Percentiles rank a stretch among this genome's conserved stretches.
Conservation (phyloP, 2,888 invertebrate genomes). For the Atrina japonica region DNA sequence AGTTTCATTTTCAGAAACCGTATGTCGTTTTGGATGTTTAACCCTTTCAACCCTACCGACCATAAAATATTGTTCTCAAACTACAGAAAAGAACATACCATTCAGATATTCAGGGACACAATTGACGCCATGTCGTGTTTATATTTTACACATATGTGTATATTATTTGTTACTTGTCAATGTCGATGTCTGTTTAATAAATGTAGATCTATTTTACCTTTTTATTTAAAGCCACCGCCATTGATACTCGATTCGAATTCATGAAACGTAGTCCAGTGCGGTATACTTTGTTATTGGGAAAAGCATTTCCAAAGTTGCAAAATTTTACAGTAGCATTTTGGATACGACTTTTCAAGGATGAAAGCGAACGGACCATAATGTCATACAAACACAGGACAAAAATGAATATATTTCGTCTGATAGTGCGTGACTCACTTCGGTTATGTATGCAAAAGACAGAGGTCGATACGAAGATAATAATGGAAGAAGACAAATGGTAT, state of each 20-base stretch:
- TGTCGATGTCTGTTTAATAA: too few relatives aligned
- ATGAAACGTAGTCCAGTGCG: slow-evolving; percentile 61
- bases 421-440: slow-evolving; percentile 42
- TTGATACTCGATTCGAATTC: slow-evolving; percentile 76
- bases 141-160: too few relatives aligned
- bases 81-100: too few relatives aligned
- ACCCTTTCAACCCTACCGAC: too few relatives aligned
- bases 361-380: slow-evolving; percentile 61
- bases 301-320: slow-evolving; percentile 74
- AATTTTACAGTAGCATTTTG: slow-evolving; percentile 78
- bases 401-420: slow-evolving; percentile 26
- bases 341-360: slow-evolving; percentile 67
- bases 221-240: slow-evolving; percentile 77
- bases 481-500: slow-evolving; percentile 68
- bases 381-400: slow-evolving; percentile 69
- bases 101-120: too few relatives aligned
- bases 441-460: slow-evolving; percentile 64
- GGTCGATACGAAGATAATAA: slow-evolving; percentile 57
- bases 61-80: too few relatives aligned
- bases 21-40: too few relatives aligned
- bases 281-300: slow-evolving; percentile 74
- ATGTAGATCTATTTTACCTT: too few relatives aligned
- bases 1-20: too few relatives aligned
- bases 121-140: too few relatives aligned
- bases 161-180: too few relatives aligned